These are phyloP conservation scores for Trematomus loennbergii DNA, from an alignment of 2,113 vertebrate genomes.

Conservation along the genomic window DNA sequence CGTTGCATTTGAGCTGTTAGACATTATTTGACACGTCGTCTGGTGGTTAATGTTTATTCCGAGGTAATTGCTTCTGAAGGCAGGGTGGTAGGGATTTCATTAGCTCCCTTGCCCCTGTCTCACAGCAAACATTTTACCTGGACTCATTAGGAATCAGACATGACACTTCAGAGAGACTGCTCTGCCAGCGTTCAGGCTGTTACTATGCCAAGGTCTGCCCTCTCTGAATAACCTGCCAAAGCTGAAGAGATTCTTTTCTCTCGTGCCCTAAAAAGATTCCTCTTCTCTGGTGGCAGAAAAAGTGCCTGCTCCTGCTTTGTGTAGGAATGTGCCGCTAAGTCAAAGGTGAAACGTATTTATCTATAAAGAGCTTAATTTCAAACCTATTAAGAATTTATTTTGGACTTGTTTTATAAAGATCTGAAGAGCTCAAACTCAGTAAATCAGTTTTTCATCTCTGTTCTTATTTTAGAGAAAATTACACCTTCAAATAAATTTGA, in stretches of 20 bases:
- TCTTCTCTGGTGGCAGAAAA: not conserved
- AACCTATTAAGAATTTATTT: conserved; percentile 4
- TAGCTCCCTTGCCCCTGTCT: conserved; percentile 40
- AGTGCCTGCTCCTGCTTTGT: not conserved
- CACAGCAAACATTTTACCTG: conserved; percentile 60
- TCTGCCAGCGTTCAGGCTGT: conserved; percentile 28
- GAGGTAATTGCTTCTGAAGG: conserved; percentile 50
- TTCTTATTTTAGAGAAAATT: conserved; percentile 1
- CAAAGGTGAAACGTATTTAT: conserved; percentile 13
- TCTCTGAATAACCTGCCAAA: conserved; percentile 46
- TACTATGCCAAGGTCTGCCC: conserved; percentile 41
- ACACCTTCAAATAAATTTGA: conserved; percentile 12
- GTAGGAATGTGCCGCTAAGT: not conserved
- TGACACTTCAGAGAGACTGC: conserved; percentile 48
- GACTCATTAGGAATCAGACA: conserved; percentile 58
- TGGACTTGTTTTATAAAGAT: conserved; percentile 13
- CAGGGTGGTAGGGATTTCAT: conserved; percentile 42
- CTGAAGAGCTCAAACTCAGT: not conserved
- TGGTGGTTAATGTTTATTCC: conserved; percentile 45
- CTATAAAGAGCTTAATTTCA: conserved; percentile 6
- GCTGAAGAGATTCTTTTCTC: conserved; percentile 13
- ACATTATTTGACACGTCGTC: conserved; percentile 26
- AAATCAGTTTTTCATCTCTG: not conserved
- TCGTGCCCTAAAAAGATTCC: not conserved
- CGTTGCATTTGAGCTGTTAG: conserved; percentile 10